Base-by-base conservation (phyloP, 2,888 invertebrate species). In the Noctua janthina region DNA sequence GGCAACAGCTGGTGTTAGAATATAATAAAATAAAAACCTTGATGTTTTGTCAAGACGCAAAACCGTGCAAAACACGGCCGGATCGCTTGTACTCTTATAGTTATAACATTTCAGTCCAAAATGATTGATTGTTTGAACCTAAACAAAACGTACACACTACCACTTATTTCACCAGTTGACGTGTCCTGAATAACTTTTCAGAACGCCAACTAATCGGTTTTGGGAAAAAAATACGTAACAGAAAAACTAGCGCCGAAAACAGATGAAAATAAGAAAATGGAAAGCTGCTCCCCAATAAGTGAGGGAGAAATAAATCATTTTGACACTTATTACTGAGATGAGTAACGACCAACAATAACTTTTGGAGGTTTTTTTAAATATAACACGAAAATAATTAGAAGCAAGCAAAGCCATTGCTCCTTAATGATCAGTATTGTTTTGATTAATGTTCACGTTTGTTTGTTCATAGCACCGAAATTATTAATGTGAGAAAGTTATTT, bases 261-360 rank as follows among this genome's bases (percentile, higher is more conserved):
- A 82, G 81, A 84, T 74, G 85, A 87, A 86, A 79, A 79, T 84
- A 85, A 87, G 83, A 83, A 85, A 85, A 89, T 87, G 87, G 82
- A 83, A 90, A 85, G 75, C 77, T 83, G 88, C 87, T 86, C 83
- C 88, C 89, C 89, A 91, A 92, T 91, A 91, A 91, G 90, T 90
- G 86, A 91, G 90, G 82, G 85, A 88, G 89, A 88, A 91, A 93
- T 93, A 93, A 93, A 93, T 93, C 93, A 93, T 93, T 92, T 92
- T 92, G 94, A 94, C 94, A 92, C 91, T 93, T 94, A 94, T 94
- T 94, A 92, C 93, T 83, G 83, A 91, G 92, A 93, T 94, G 94
- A 94, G 90, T 92, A 92, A 94, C 92, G 94, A 91, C 88, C 90
- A 87, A 90, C 91, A 91, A 91, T 92, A 90, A 92, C 91, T 91